Conservation (phyloP, 1,140 invertebrate species). For the Drosophila mayri region DNA sequence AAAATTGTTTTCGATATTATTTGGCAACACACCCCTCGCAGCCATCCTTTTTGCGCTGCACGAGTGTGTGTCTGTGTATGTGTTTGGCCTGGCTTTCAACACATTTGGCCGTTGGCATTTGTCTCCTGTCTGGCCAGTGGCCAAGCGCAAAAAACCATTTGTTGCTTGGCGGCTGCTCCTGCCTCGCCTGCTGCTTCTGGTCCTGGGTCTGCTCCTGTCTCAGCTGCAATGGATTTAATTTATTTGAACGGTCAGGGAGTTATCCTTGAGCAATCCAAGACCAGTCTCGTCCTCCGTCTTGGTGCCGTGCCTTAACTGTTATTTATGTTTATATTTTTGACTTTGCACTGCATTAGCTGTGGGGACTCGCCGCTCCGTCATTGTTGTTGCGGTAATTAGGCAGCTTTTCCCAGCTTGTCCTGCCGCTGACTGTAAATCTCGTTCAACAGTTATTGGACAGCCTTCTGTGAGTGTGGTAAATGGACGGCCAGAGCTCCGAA, state of each 20-base stretch:
- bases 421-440: conserved; percentile 48
- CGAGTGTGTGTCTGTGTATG: conserved; percentile 10
- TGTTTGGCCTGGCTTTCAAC: conserved; percentile 69
- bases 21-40: conserved; percentile 28
- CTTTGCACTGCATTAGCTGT: conserved; percentile 74
- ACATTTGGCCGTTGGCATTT: conserved; percentile 80
- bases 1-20: conserved; percentile 84
- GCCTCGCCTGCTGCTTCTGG: conserved; percentile 14
- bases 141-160: conserved; percentile 73
- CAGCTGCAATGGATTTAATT: conserved; percentile 79
- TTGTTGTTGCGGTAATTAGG: conserved; percentile 69
- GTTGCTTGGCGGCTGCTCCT: conserved; percentile 57
- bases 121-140: conserved; percentile 74
- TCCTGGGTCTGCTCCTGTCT: conserved; percentile 29
- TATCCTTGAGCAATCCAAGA: conserved; percentile 29
- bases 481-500: conserved; percentile 22
- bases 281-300: conserved; percentile 5
- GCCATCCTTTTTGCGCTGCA: neutral
- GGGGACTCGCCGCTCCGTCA: conserved; percentile 52
- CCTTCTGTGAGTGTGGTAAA: conserved; percentile 35
- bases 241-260: conserved; percentile 64
- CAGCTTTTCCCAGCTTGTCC: conserved; percentile 56
- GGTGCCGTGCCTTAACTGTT: conserved; percentile 65
- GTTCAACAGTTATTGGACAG: conserved; percentile 60
- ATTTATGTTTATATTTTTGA: conserved; percentile 81